A percentile compares a stretch with the other conserved stretches of the same genome.
These are phyloP conservation scores for Planiliza haematocheilus DNA, from an alignment of 2,113 vertebrate genomes.

Conservation along the genomic window DNA sequence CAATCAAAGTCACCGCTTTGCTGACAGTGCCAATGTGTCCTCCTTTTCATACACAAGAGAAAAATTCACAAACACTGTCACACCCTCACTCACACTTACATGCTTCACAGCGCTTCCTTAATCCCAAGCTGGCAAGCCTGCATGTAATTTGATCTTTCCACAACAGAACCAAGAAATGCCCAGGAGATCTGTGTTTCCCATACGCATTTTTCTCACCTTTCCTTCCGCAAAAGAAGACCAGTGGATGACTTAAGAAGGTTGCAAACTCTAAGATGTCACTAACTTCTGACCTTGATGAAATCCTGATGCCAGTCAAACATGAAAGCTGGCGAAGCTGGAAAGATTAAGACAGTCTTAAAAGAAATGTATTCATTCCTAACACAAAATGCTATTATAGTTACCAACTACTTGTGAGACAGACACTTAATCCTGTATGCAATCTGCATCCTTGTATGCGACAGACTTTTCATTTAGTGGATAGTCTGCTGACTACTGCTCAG, in stretches of 20 bases:
- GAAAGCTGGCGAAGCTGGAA: constrained; percentile 1
- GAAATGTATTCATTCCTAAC: constrained; percentile 30
- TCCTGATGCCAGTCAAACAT: constrained; percentile 29
- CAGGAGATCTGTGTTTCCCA: constrained; percentile 27
- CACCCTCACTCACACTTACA: constrained; percentile 36
- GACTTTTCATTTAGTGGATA: constrained; percentile 55
- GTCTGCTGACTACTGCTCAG: constrained; percentile 32
- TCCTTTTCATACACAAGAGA: constrained; percentile 28
- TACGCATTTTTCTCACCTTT: neutral
- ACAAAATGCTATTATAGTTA: neutral
- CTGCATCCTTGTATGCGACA: constrained; percentile 32
- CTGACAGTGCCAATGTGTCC: constrained; percentile 29
- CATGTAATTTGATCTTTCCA: constrained; percentile 49
- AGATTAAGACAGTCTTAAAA: constrained; percentile 35
- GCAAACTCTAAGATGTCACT: constrained; percentile 1
- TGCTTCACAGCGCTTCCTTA: constrained; percentile 42
- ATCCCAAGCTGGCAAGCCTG: constrained; percentile 33
- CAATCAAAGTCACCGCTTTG: constrained; percentile 21
- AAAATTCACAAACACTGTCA: constrained; percentile 40
- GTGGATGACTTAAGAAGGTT: neutral
- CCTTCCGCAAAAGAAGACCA: constrained; percentile 21
- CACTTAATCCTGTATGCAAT: constrained; percentile 29
- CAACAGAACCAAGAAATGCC: constrained; percentile 33
- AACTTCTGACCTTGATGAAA: constrained; percentile 46
- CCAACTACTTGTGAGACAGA: constrained; percentile 3